A percentile compares a stretch with the other conserved stretches of the same genome.
Evolutionary conservation across 2,113 vertebrate genomes (phyloP).

Genomic region (Edolisoma coerulescens): DNA sequence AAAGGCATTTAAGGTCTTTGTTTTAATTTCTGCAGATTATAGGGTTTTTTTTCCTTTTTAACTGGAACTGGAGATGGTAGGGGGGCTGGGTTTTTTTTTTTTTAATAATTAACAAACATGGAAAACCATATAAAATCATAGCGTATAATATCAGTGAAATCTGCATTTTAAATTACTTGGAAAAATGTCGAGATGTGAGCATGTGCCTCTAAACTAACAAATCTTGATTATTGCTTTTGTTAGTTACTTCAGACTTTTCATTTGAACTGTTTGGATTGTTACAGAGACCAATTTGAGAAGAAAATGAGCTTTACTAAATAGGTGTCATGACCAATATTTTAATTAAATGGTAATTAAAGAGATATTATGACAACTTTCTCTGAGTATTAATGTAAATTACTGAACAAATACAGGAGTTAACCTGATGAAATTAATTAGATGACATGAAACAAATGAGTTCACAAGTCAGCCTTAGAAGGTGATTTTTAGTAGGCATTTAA

Average conservation of each 20-base stretch:
- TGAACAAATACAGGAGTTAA: background rate
- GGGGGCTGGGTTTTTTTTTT: background rate
- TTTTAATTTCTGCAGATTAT: background rate
- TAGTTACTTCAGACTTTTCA: background rate
- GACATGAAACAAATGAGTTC: background rate
- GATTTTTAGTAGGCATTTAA: background rate
- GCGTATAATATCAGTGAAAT: background rate
- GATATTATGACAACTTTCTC: background rate
- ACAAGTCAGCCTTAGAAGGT: background rate
- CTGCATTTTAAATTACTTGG: background rate
- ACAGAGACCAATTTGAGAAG: background rate
- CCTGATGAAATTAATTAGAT: background rate
- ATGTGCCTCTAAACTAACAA: background rate
- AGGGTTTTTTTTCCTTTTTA: background rate
- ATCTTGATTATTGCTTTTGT: background rate
- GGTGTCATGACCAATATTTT: background rate
- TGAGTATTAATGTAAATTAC: background rate
- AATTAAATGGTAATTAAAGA: background rate
- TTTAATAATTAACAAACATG: background rate
- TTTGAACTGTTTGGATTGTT: background rate
- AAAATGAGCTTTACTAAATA: background rate
- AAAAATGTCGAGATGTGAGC: background rate
- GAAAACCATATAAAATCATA: background rate
- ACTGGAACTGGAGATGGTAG: background rate
- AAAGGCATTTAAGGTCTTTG: background rate